A percentile compares a stretch with the other conserved stretches of the same genome.
Evolutionary conservation across 2,797 vertebrate species (phyloP).

Genomic region (Avahi laniger): DNA sequence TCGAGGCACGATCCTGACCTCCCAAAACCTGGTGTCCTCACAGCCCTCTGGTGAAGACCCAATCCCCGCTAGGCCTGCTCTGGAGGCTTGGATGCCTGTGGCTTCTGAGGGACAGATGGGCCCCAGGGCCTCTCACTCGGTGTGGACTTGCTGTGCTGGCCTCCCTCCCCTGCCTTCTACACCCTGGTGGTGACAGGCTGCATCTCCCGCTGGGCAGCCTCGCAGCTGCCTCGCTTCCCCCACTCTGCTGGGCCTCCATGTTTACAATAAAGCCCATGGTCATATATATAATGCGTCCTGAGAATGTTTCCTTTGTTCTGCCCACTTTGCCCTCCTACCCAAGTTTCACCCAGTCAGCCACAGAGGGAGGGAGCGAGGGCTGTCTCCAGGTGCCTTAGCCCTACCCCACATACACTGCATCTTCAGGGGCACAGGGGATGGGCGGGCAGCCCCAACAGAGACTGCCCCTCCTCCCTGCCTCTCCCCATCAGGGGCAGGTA

Average conservation of each 20-base stretch:
- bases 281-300: accelerated
- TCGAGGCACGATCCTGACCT: not conserved
- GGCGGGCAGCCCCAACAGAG: not conserved
- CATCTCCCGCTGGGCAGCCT: not conserved
- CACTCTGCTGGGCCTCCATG: not conserved
- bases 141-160: not conserved
- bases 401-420: not conserved
- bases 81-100: not conserved
- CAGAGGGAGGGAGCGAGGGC: not conserved
- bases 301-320: not conserved
- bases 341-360: not conserved
- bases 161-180: not conserved
- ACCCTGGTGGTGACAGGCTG: too few species aligned
- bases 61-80: not conserved
- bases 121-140: not conserved
- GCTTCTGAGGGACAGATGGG: not conserved
- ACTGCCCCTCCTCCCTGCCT: not conserved
- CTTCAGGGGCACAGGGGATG: not conserved
- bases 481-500: not conserved
- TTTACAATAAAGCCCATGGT: conserved; percentile 22
- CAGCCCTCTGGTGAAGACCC: not conserved
- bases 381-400: not conserved
- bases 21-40: not conserved
- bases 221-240: not conserved
- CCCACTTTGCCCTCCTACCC: too few species aligned